Percentiles rank a stretch among this genome's conserved stretches.
phyloP scores from a whole-genome alignment of 2,113 vertebrate genomes.

The Aptenodytes patagonicus region DNA sequence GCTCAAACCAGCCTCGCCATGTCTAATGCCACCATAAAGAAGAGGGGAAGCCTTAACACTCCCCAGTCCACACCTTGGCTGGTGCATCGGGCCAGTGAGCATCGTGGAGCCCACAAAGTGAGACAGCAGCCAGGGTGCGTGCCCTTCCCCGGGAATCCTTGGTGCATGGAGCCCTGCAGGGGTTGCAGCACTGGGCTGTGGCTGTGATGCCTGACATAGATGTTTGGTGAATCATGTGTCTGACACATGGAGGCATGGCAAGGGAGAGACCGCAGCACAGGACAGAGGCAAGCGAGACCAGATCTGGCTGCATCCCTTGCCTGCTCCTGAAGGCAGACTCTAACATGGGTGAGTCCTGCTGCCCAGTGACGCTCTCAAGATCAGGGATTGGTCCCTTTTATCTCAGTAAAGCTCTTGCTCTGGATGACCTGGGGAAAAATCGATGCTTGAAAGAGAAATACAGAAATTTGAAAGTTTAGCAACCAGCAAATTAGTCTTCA shows the following conservation, averaged over 20 bases:
- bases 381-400: neutral
- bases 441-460: neutral
- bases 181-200: neutral
- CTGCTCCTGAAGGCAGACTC: neutral
- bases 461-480: neutral
- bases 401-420: neutral
- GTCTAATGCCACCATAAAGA: neutral
- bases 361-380: neutral
- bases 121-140: neutral
- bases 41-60: neutral
- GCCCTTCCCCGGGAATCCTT: neutral
- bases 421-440: neutral
- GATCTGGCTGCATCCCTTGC: neutral
- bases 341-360: neutral
- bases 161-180: neutral
- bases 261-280: neutral
- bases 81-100: accelerated
- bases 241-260: neutral
- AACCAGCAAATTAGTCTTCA: neutral
- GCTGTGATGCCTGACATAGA: neutral
- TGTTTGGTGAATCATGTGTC: neutral
- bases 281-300: neutral
- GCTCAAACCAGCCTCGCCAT: neutral
- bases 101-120: accelerated
- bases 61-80: neutral